A percentile compares a stretch with the other conserved stretches of the same genome.
phyloP scores from a whole-genome alignment of 2,797 vertebrate genomes.

The Gallinago solitaria region DNA sequence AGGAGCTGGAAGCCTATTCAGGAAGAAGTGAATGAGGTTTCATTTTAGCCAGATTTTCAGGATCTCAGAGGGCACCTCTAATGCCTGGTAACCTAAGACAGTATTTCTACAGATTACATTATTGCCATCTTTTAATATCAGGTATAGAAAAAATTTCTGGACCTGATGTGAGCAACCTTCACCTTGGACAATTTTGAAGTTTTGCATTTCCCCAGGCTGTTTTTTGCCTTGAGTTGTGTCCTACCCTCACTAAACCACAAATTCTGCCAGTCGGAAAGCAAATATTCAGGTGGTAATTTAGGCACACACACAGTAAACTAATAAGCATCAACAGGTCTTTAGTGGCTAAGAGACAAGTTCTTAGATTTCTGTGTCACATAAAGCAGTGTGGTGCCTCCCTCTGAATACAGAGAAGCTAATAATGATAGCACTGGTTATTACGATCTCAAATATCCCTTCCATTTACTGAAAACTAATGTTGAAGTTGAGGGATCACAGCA shows the following conservation, averaged over 20 bases:
- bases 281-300: not conserved
- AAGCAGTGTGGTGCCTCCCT: not conserved
- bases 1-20: not conserved
- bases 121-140: not conserved
- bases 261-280: not conserved
- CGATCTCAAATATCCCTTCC: not conserved
- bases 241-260: not conserved
- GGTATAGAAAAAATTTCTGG: rapidly evolving
- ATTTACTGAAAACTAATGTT: not conserved
- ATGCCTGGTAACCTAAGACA: not conserved
- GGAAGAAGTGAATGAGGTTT: not conserved
- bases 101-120: not conserved
- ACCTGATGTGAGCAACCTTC: not conserved
- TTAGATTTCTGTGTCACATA: not conserved
- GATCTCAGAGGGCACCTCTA: not conserved
- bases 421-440: not conserved
- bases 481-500: not conserved
- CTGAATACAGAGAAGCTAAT: not conserved
- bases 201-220: not conserved
- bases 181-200: rapidly evolving
- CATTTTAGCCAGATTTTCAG: not conserved
- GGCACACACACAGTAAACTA: not conserved
- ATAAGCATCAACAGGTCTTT: not conserved
- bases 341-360: not conserved
- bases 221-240: not conserved